phyloP scores from a whole-genome alignment of 2,888 invertebrate genomes.

The Ypsolopha sequella region DNA sequence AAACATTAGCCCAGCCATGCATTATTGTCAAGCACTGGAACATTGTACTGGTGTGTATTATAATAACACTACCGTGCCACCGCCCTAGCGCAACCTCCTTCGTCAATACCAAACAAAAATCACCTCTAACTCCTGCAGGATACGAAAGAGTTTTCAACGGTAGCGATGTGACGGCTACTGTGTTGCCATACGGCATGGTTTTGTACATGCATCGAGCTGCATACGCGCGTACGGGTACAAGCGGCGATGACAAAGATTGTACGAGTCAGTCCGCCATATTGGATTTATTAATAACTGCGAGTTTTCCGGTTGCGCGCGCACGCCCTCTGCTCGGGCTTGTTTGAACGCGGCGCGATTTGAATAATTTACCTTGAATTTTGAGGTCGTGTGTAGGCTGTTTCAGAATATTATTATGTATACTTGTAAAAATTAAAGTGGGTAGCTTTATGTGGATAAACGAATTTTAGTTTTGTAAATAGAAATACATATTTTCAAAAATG shows the following conservation, averaged over 20 bases:
- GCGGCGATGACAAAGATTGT: constrained; percentile 62
- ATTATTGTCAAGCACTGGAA: constrained; percentile 67
- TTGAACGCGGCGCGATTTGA: constrained; percentile 1
- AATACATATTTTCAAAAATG: too few species aligned
- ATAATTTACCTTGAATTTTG: not conserved
- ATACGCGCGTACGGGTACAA: constrained; percentile 52
- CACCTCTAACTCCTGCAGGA: not conserved
- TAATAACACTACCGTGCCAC: constrained; percentile 7
- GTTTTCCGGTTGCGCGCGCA: constrained; percentile 41
- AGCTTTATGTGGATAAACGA: too few species aligned
- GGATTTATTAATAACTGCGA: constrained; percentile 54
- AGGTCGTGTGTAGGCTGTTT: too few species aligned
- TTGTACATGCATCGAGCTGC: constrained; percentile 49
- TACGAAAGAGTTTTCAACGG: constrained; percentile 12
- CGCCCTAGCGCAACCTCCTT: not conserved
- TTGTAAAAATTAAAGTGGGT: too few species aligned
- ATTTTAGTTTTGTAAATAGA: too few species aligned
- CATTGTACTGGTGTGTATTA: constrained; percentile 20
- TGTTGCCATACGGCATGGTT: constrained; percentile 21
- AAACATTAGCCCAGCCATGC: constrained; percentile 68
- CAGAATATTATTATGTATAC: too few species aligned
- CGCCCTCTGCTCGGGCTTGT: constrained; percentile 14
- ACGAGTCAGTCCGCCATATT: constrained; percentile 28
- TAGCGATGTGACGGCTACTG: constrained; percentile 1
- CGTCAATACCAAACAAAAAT: constrained; percentile 11